Percentiles rank a stretch among this genome's conserved stretches.
Evolutionary conservation across 1,140 invertebrate species (phyloP).

Genomic region (Solenopsis fugax): DNA sequence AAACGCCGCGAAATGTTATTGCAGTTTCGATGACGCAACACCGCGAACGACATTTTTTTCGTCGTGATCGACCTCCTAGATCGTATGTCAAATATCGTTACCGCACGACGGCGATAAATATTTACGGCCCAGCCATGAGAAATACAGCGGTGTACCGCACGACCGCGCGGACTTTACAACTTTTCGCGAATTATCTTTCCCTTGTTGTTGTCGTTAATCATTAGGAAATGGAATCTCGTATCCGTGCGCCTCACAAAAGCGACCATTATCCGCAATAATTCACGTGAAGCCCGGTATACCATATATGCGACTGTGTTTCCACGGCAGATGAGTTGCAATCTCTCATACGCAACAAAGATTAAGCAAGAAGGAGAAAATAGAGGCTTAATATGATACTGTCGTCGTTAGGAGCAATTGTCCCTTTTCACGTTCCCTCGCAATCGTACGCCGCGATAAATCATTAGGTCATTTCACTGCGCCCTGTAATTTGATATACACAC

Average conservation of each 20-base stretch:
- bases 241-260: neutral
- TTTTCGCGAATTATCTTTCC: slow-evolving; percentile 33
- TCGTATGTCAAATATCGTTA: slow-evolving; percentile 65
- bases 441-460: slow-evolving; percentile 52
- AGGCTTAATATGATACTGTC: slow-evolving; percentile 24
- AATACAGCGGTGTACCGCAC: slow-evolving; percentile 62
- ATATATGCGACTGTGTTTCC: neutral
- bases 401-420: slow-evolving; percentile 32
- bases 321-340: neutral
- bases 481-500: slow-evolving; percentile 47
- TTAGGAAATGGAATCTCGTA: slow-evolving; percentile 13
- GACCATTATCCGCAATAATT: slow-evolving; percentile 5
- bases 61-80: slow-evolving; percentile 63
- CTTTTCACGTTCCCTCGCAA: slow-evolving; percentile 13
- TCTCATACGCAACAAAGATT: neutral
- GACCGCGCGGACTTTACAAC: slow-evolving; percentile 43
- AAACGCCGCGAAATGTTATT: slow-evolving; percentile 46
- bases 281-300: neutral
- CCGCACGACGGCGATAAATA: slow-evolving; percentile 68
- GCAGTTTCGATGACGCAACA: slow-evolving; percentile 55
- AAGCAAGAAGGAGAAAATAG: slow-evolving; percentile 29
- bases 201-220: slow-evolving; percentile 22
- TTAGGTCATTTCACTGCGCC: slow-evolving; percentile 23
- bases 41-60: slow-evolving; percentile 19
- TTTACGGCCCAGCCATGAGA: slow-evolving; percentile 52